Conservation (phyloP, 2,888 invertebrate species). For the Erynnis tages region DNA sequence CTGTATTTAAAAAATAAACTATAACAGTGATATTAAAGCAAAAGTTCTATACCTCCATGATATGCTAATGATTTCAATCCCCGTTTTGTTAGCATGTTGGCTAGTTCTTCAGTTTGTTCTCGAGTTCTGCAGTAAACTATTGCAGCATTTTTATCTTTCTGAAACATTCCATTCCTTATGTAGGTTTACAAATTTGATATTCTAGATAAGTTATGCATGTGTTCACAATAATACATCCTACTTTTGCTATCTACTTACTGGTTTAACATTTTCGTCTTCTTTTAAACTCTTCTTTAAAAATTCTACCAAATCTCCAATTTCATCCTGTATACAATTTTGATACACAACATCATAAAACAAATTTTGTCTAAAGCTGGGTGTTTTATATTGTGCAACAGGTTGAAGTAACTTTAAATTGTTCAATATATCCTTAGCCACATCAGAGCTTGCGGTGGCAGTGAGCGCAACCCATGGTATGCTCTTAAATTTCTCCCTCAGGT, state of each 20-base stretch:
- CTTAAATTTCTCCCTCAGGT: constrained; percentile 77
- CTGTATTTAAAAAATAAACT: too few species aligned
- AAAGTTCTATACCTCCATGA: constrained; percentile 87
- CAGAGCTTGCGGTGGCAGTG: constrained; percentile 94
- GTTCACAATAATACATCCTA: too few species aligned
- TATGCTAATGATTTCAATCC: constrained; percentile 91
- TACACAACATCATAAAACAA: constrained; percentile 96
- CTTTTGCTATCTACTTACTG: constrained; percentile 52
- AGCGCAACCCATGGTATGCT: constrained; percentile 93
- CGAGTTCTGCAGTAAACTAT: constrained; percentile 98
- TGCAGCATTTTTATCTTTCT: constrained; percentile 85
- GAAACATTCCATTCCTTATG: constrained; percentile 39
- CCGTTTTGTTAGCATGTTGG: constrained; percentile 86
- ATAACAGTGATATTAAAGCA: background rate
- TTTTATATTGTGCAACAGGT: constrained; percentile 88
- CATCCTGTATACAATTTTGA: constrained; percentile 91
- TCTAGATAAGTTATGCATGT: too few species aligned
- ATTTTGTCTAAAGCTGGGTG: constrained; percentile 95
- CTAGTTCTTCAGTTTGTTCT: constrained; percentile 93
- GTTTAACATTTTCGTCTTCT: constrained; percentile 74
- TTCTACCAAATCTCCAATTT: constrained; percentile 88
- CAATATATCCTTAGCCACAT: constrained; percentile 92
- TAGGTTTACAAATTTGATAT: background rate
- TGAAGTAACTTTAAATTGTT: constrained; percentile 85
- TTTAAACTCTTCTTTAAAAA: constrained; percentile 87